Conservation (phyloP, 2,797 vertebrate species). For the Gallirallus australis region DNA sequence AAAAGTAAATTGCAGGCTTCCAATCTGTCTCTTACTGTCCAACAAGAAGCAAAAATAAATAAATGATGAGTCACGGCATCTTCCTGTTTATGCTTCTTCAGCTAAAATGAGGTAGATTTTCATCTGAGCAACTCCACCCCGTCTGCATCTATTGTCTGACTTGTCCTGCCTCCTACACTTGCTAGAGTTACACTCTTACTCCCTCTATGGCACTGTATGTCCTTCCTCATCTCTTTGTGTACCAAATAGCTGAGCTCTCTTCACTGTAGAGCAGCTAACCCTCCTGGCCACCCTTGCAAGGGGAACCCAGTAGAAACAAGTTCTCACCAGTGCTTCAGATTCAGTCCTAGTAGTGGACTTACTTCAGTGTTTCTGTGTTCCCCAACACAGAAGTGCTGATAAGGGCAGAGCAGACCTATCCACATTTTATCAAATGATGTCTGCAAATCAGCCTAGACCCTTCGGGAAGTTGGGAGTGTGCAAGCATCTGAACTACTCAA, state of each 20-base stretch:
- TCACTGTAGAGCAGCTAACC: background rate
- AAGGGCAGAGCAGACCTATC: background rate
- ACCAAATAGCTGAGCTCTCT: background rate
- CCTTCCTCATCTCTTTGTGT: fast-evolving
- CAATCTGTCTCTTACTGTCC: background rate
- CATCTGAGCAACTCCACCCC: conserved; percentile 4
- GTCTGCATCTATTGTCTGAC: background rate
- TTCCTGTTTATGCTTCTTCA: conserved; percentile 22
- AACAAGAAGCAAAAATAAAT: background rate
- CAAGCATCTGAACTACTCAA: background rate
- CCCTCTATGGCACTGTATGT: background rate
- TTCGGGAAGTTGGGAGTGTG: background rate
- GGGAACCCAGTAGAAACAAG: background rate
- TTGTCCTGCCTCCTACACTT: background rate
- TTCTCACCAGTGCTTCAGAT: background rate
- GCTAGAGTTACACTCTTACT: background rate
- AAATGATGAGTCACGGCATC: background rate
- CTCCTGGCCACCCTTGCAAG: background rate
- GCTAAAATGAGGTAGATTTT: conserved; percentile 14
- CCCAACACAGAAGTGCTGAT: background rate
- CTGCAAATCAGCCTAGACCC: background rate
- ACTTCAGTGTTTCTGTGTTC: background rate
- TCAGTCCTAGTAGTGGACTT: background rate
- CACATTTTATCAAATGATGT: background rate
- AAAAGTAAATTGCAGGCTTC: background rate